Conservation (phyloP, 1,140 invertebrate genomes). For the Yoshiicerus persimilis region DNA sequence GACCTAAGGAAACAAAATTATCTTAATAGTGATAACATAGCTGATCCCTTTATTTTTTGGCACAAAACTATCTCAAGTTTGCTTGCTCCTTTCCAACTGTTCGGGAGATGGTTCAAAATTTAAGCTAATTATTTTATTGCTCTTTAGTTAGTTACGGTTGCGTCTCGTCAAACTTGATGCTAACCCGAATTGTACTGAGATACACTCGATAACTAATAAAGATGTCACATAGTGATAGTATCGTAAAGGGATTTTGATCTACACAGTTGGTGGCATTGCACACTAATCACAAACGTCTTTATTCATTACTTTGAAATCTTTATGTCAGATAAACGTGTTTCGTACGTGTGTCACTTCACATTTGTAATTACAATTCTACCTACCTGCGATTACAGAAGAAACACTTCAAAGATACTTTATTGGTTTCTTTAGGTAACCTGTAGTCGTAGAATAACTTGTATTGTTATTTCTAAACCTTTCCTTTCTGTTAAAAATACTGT, state of each 20-base stretch:
- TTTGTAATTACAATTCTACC: not conserved
- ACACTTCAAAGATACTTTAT: too few relatives aligned
- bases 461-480: too few relatives aligned
- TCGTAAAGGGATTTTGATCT: not conserved
- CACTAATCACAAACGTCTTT: not conserved
- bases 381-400: too few relatives aligned
- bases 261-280: not conserved
- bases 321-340: not conserved
- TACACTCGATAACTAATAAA: not conserved
- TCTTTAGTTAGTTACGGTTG: not conserved
- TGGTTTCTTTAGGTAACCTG: too few relatives aligned
- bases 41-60: not conserved
- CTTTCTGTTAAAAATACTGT: too few relatives aligned
- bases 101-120: not conserved
- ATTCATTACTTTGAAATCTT: not conserved
- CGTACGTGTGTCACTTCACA: not conserved
- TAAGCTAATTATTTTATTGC: not conserved
- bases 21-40: not conserved
- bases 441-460: too few relatives aligned
- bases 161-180: not conserved
- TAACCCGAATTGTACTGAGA: not conserved
- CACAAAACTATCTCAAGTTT: not conserved
- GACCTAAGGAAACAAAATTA: not conserved
- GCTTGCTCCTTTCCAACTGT: not conserved
- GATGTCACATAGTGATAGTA: not conserved